A percentile compares a stretch with the other conserved stretches of the same genome.
These are phyloP conservation scores for Romanogobio albipinnatus DNA, from an alignment of 2,113 vertebrate species.

Conservation along the genomic window DNA sequence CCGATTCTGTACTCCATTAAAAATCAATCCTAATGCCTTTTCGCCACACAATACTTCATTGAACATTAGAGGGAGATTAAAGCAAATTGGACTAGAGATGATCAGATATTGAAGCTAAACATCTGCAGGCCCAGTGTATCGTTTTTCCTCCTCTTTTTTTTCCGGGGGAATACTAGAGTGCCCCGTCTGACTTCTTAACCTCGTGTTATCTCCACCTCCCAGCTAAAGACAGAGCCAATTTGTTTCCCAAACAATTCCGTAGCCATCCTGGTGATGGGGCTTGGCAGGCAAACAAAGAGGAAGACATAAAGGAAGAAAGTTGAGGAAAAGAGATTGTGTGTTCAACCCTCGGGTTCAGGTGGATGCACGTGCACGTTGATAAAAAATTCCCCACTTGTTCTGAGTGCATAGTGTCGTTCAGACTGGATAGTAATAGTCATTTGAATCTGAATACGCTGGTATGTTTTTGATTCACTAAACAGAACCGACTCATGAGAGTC, in stretches of 20 bases:
- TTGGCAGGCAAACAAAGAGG: conserved; percentile 31
- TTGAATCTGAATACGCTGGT: background rate
- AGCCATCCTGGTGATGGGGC: conserved; percentile 12
- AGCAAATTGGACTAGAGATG: conserved; percentile 59
- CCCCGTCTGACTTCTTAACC: conserved; percentile 33
- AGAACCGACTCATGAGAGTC: background rate
- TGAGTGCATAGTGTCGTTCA: background rate
- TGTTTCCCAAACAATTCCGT: conserved; percentile 34
- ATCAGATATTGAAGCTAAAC: conserved; percentile 51
- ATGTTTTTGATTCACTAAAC: background rate
- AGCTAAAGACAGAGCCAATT: conserved; percentile 36
- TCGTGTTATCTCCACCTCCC: conserved; percentile 19
- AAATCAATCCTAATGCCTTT: conserved; percentile 72
- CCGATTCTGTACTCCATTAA: conserved; percentile 60
- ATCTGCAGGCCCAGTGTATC: conserved; percentile 27
- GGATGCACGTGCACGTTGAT: background rate
- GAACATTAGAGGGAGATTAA: conserved; percentile 67
- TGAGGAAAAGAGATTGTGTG: conserved; percentile 7
- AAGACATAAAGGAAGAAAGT: conserved; percentile 43
- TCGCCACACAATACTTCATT: conserved; percentile 61
- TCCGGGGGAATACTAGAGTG: background rate
- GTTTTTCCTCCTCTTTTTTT: background rate
- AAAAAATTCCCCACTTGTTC: background rate
- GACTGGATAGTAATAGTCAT: background rate
- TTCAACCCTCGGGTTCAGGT: conserved; percentile 10